phyloP scores from a whole-genome alignment of 2,797 vertebrate species.

The Varecia variegata region DNA sequence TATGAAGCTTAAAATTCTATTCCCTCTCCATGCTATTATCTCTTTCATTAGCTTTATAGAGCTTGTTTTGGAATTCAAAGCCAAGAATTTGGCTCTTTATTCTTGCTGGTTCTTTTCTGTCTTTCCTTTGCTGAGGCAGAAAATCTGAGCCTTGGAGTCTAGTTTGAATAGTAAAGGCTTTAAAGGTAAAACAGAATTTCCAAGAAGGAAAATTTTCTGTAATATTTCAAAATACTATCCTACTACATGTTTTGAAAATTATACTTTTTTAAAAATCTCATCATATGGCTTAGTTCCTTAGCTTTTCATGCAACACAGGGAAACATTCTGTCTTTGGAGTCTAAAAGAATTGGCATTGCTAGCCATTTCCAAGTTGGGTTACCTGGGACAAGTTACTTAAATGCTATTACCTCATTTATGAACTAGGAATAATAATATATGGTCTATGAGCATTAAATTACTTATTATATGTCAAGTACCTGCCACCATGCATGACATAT shows the following conservation, averaged over 20 bases:
- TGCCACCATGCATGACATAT: not conserved
- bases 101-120: not conserved
- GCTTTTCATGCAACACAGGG: not conserved
- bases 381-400: not conserved
- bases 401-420: not conserved
- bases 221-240: conserved; percentile 23
- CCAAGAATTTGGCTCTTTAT: conserved; percentile 14
- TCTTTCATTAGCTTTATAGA: conserved; percentile 1
- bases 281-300: not conserved
- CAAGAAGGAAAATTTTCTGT: not conserved
- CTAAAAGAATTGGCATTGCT: not conserved
- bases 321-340: not conserved
- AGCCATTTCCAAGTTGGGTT: not conserved
- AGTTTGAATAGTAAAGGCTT: not conserved
- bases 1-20: not conserved
- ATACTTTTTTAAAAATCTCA: not conserved
- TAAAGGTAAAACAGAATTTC: not conserved
- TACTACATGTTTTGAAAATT: not conserved
- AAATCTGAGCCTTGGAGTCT: not conserved
- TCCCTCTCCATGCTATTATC: not conserved
- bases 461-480: not conserved
- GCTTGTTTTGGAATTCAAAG: not conserved
- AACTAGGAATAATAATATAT: not conserved
- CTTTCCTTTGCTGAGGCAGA: not conserved
- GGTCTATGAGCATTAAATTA: not conserved